Base-by-base conservation (phyloP, 2,888 invertebrate genomes). In the Sycophila texana region DNA sequence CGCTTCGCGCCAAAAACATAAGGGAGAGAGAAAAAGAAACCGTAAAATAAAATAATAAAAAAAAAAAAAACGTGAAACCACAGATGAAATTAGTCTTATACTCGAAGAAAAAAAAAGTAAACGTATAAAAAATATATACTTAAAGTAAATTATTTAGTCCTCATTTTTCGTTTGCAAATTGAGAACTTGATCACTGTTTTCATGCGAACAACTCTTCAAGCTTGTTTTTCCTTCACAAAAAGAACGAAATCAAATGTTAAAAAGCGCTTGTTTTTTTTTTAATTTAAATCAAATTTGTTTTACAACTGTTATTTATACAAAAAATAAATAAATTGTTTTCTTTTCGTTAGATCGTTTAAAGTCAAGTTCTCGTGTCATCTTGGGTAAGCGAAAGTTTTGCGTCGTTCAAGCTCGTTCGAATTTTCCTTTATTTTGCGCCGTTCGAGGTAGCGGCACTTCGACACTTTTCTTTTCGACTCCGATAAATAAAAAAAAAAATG, bases 11-110 rank as follows among this genome's bases (percentile, higher is more conserved):
- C 82, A 82, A 84, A 83, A 84, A 83, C 39, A 39, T 83, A 86
- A 83, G 82, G 84, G 84, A 84, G 84, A 86, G 83, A 85, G 84
- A 84, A 84, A 85, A 84, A 85, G 83, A 82, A 83, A 83, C 77
- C 78, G 82, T 81, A 80, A 67, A 68, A 81, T 77, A 80, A 83
- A 68, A 81, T 77, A 80, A 83, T 76, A 83, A 61, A 83, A 67
- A 84, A 83, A 67, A 84, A 83, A 83, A 77, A 83, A 61, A 84
- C 82, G 13, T 66, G 60, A 68, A 76, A 58, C 66, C 20, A 76
- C 70, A 77, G 63, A 71, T 76, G 73, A 82, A 83, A 82, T 78
- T 83, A 82, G 82, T 83, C 83, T 82, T 85, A 83, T 86, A 84
- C 81, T 85, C 84, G 79, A 85, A 68, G 58, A n/a, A 26, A 79